phyloP scores from a whole-genome alignment of 2,797 vertebrate species.

The Peromyscus attwateri region DNA sequence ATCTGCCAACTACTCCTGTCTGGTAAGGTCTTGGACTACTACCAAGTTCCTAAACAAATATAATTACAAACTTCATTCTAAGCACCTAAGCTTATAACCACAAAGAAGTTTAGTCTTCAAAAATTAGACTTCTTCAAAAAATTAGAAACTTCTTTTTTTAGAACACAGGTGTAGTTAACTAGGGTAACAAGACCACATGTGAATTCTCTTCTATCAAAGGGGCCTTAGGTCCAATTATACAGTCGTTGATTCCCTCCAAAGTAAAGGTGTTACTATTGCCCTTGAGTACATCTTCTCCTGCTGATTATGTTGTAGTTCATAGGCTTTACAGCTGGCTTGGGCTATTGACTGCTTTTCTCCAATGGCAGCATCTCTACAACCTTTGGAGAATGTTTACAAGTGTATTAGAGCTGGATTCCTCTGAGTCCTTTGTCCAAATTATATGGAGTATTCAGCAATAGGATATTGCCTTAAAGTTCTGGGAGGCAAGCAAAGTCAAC shows the following conservation, averaged over 20 bases:
- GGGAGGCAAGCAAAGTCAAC: neutral
- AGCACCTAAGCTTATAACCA: neutral
- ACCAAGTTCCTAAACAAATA: neutral
- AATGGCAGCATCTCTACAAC: neutral
- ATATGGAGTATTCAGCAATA: neutral
- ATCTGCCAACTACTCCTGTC: neutral
- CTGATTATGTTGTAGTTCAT: neutral
- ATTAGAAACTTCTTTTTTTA: neutral
- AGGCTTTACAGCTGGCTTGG: neutral
- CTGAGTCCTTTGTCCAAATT: neutral
- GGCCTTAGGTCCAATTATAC: neutral
- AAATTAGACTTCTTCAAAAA: no score
- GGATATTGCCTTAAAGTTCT: neutral
- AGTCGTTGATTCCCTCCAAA: neutral
- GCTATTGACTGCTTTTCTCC: neutral
- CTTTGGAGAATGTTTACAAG: neutral
- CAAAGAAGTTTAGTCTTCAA: neutral
- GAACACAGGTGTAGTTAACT: neutral
- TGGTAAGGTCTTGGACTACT: neutral
- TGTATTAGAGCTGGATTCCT: neutral
- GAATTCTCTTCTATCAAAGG: neutral
- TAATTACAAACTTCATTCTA: neutral
- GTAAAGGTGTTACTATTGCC: neutral
- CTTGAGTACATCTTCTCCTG: neutral
- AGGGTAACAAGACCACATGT: neutral